Conservation (phyloP, 2,113 vertebrate species). For the Odocoileus hemionus region DNA sequence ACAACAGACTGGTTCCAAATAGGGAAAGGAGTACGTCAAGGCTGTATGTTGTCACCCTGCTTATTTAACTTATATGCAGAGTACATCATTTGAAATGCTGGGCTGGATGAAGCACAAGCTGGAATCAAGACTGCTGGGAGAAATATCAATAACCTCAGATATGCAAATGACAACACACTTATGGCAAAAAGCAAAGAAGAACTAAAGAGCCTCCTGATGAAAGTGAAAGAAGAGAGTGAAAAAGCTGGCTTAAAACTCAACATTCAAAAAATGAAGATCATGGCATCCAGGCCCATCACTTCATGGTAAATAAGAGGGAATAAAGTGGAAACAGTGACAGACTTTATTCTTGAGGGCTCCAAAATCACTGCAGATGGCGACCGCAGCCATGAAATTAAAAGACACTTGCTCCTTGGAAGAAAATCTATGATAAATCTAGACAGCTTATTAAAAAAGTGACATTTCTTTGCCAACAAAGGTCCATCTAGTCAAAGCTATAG, state of each 20-base stretch:
- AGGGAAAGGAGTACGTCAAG: neutral
- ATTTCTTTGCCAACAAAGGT: neutral
- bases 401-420: neutral
- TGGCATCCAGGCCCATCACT: neutral
- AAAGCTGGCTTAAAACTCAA: neutral
- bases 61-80: neutral
- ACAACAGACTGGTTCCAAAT: neutral
- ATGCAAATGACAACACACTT: neutral
- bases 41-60: neutral
- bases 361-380: neutral
- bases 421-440: neutral
- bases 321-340: neutral
- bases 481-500: neutral
- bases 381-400: neutral
- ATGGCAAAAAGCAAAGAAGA: neutral
- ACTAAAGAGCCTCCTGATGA: neutral
- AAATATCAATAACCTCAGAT: neutral
- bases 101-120: neutral
- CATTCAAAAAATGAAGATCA: neutral
- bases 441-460: neutral
- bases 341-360: neutral
- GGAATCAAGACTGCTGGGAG: neutral
- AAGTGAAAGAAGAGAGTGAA: neutral
- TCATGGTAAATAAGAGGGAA: neutral
- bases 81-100: rapidly evolving